Base-by-base conservation (phyloP, 2,888 invertebrate genomes). In the Syritta pipiens region DNA sequence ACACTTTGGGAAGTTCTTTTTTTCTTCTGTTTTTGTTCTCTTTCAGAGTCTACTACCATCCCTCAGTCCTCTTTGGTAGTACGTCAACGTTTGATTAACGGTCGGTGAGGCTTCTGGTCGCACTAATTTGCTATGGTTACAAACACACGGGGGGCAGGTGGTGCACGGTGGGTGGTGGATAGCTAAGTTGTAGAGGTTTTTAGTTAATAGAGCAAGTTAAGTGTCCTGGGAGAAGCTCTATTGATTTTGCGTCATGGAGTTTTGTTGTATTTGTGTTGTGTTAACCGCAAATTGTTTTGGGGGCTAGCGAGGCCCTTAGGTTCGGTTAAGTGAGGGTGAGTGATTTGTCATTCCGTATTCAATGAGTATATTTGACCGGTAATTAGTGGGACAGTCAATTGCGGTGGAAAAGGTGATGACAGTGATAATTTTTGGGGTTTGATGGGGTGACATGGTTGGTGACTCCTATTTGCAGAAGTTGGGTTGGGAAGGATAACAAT, bases 61-160 rank as follows among this genome's bases (percentile, higher is more conserved):
- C 0, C 35, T 19, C 19, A 3, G 4, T 7, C 10, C 10, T 28
- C 17, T 30, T 19, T 9, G 44, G 30, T 4, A 22, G 32, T 40
- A 53, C 37, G 40, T 65, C 46, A 60, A 20, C 46, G 59, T 46
- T 77, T 77, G 77, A 77, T 77, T 77, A 77, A 77, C 77, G 77
- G 44, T 42, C 59, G 53, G 42, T 42, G 35, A 46, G 71, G 20
- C 26, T 24, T 42, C 24, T 28, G 55, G 40, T 46, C 49, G 35
- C 57, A 49, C 42, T 69, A 69, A 76, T 62, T 69, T 62, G 62
- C 63, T 71, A 71, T 71, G 53, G 55, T 46, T 57, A 55, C 35
- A 35, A 37, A 55, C 40, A 69, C 9, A 22, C 24, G 37, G 9
- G 28, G 14, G 46, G 10, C 48, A 48, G 46, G 26, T 48, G 12